phyloP scores from a whole-genome alignment of 2,888 invertebrate genomes.

The Ptychoptera contaminata region DNA sequence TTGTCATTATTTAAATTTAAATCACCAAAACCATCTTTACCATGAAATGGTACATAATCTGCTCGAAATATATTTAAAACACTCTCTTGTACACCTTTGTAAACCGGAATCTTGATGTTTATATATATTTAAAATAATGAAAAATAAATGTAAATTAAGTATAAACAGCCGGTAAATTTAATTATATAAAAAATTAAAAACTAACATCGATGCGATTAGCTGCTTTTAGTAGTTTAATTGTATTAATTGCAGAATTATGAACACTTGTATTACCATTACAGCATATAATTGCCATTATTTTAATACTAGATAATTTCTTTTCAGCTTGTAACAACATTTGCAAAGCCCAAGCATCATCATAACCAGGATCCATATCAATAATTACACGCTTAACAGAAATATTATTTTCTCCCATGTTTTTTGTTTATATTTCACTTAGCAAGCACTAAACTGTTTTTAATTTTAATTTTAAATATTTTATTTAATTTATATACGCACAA shows the following conservation, averaged over 20 bases:
- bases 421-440: too few species aligned
- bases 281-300: constrained; percentile 53
- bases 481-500: too few species aligned
- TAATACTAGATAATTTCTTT: constrained; percentile 8
- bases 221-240: constrained; percentile 45
- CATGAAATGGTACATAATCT: constrained; percentile 29
- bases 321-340: constrained; percentile 36
- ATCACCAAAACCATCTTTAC: constrained; percentile 58
- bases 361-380: constrained; percentile 45
- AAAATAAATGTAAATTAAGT: too few species aligned
- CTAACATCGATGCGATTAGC: constrained; percentile 45
- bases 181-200: constrained; percentile 9
- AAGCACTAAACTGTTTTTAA: too few species aligned
- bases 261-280: constrained; percentile 57
- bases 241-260: constrained; percentile 51
- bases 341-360: constrained; percentile 49
- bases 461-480: too few species aligned
- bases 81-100: constrained; percentile 32
- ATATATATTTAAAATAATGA: not conserved
- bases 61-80: too few species aligned
- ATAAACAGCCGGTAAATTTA: not conserved
- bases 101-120: constrained; percentile 50
- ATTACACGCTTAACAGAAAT: constrained; percentile 24
- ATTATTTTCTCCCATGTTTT: not conserved
- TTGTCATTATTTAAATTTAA: constrained; percentile 31